Base-by-base conservation (phyloP, 2,888 invertebrate species). In the Rhabditoides inermis region DNA sequence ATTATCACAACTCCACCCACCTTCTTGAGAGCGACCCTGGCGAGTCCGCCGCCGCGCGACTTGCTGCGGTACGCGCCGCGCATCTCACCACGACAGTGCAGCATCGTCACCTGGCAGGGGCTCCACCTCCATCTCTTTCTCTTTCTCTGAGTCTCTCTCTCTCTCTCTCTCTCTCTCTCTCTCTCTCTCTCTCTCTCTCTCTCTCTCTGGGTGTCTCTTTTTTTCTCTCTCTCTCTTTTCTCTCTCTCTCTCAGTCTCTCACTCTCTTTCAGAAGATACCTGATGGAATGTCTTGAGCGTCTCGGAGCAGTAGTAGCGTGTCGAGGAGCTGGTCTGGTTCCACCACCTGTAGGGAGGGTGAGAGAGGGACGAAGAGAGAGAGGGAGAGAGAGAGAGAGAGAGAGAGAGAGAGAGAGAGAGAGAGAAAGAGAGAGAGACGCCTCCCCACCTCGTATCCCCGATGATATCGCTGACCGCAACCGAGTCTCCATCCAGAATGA, bases 291-390 rank as follows among this genome's bases (percentile, higher is more conserved):
- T 61, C 40, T 53, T 59, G 53, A 68, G 58, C 30, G 64, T 65
- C 28, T 70, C 71, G 4, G 70, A 66, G 22, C 60, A 69, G 51
- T 71, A 72, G 53, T 62, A 73, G 27, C 69, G 53, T 7, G 70
- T 68, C 2, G 69, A 61, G 6, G 56, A 59, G 41, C 68, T 63
- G 7, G 73, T 73, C 53, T 70, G 63, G 44, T 68, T 70, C 73
- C 73, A 73, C 56, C 64, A 70, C n/a, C 59, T 20, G 56, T 22
- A 2, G 52, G 35, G 1, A 68, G 15, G 15, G 15, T 40, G 15
- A n/a, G 20, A 20, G n/a, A 7, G 40, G 20, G 20, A 10, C n/a
- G 40, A 12, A 40, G 40, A 40, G 6, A 7, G 20, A 20, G 20
- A 40, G n/a, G 20, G 20, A 40, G 20, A 40, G 32, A 32, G 15